Conservation (phyloP, 2,888 invertebrate species). For the Xestia rhomboidea region DNA sequence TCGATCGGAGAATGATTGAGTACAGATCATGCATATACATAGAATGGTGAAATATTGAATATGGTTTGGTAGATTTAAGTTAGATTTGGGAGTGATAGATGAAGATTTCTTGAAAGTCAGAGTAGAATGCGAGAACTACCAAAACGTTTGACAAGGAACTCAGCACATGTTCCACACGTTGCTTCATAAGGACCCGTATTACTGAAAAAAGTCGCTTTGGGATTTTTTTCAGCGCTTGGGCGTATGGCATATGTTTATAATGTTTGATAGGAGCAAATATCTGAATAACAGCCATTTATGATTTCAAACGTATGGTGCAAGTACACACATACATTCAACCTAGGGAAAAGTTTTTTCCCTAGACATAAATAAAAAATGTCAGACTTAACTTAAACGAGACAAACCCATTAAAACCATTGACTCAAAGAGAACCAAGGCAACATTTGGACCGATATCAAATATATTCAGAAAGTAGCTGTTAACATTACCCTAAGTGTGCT, state of each 20-base stretch:
- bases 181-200: not conserved
- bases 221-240: not conserved
- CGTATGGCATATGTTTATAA: not conserved
- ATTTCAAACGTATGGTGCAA: not conserved
- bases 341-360: not conserved
- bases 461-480: constrained; percentile 64
- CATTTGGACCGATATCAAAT: constrained; percentile 51
- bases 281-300: not conserved
- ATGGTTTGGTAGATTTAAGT: not conserved
- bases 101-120: not conserved
- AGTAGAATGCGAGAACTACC: not conserved
- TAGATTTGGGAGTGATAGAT: not conserved
- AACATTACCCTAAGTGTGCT: constrained; percentile 61
- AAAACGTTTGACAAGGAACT: not conserved
- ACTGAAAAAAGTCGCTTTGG: not conserved
- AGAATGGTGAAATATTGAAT: not conserved
- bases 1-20: not conserved
- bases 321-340: not conserved
- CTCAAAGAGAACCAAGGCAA: constrained; percentile 20
- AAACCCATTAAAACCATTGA: constrained; percentile 14
- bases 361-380: not conserved
- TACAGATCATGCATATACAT: not conserved
- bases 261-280: not conserved
- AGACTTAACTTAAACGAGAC: not conserved
- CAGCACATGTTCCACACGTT: not conserved